Evolutionary conservation across 1,140 invertebrate genomes (phyloP), one percentile per base, ranked within the genome.

Genomic region (Eumaeus atala): DNA sequence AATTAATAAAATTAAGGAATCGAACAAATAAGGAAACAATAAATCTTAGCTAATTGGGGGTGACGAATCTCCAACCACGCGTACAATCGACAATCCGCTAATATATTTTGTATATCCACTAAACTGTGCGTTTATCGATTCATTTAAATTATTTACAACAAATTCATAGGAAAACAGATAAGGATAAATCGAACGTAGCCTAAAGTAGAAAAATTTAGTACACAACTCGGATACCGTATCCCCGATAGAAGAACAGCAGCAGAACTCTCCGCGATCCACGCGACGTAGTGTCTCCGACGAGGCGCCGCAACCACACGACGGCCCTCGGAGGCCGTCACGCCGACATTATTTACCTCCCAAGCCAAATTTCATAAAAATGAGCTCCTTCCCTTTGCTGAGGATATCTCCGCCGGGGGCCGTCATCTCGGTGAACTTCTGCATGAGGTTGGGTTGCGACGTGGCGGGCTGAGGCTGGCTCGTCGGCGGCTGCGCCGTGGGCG

Each of bases 341-440:
- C 85, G 77, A 69, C 89, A 90, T 92, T 92, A 93, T 92, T 93
- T 93, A 62, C 91, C 91, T 68, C 93, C 94, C 61, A 96, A 89
- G 50, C 95, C 95, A 75, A 96, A 96, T 89, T 95, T 96, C 91
- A 95, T 95, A 84, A 96, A 96, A 73, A 96, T 95, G 36, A 95
- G 90, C 87, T 96, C 95, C 87, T 96, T 96, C 63, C 95, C 95
- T 87, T 96, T 96, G 64, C 95, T 95, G 36, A 96, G 88, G 56
- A 96, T 94, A 70, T 95, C 94, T 51, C 93, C 93, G 48, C 93
- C 93, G 58, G 93, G 92, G 38, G 92, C 93, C 16, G 92, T 92
- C 85, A 95, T 94, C 72, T 95, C 94, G 54, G 92, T 91, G 66
- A 95, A 91, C 71, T 94, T 95, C 74, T 94, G 93, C 93, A 94